These are phyloP conservation scores for Hypotaenidia philippensis DNA, from an alignment of 2,797 vertebrate species.

Conservation along the genomic window DNA sequence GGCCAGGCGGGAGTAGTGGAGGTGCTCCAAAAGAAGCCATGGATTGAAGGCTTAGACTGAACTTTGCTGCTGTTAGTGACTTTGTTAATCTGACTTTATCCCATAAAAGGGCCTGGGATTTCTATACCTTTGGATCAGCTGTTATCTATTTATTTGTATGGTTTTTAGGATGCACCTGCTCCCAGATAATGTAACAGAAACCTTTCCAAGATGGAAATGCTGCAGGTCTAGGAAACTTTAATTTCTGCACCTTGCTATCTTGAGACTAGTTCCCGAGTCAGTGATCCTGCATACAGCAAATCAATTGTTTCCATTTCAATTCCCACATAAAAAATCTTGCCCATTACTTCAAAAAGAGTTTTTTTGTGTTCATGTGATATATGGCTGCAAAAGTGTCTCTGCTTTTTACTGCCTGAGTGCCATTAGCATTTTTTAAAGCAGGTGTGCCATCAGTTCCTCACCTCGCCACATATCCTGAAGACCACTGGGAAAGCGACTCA, in stretches of 20 bases:
- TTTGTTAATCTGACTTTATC: not conserved
- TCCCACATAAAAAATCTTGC: not conserved
- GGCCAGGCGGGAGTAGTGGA: not conserved
- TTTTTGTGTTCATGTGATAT: not conserved
- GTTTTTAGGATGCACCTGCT: not conserved
- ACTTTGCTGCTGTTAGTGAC: not conserved
- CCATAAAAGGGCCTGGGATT: not conserved
- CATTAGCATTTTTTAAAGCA: not conserved
- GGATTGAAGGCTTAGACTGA: not conserved
- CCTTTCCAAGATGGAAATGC: constrained; percentile 2
- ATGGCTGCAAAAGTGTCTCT: not conserved
- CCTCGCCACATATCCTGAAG: not conserved
- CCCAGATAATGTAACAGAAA: not conserved
- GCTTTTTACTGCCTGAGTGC: not conserved
- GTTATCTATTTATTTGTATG: not conserved
- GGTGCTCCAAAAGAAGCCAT: not conserved
- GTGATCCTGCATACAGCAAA: not conserved
- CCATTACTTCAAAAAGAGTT: not conserved
- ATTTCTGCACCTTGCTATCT: not conserved
- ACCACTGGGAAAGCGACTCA: not conserved
- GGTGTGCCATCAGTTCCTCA: not conserved
- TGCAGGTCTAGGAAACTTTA: constrained; percentile 17
- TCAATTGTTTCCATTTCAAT: not conserved
- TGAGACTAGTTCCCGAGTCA: not conserved
- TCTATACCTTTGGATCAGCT: not conserved